Percentiles rank a stretch among this genome's conserved stretches.
Conservation (phyloP, 2,797 vertebrate genomes). For the Scolopax bukidnonensis region DNA sequence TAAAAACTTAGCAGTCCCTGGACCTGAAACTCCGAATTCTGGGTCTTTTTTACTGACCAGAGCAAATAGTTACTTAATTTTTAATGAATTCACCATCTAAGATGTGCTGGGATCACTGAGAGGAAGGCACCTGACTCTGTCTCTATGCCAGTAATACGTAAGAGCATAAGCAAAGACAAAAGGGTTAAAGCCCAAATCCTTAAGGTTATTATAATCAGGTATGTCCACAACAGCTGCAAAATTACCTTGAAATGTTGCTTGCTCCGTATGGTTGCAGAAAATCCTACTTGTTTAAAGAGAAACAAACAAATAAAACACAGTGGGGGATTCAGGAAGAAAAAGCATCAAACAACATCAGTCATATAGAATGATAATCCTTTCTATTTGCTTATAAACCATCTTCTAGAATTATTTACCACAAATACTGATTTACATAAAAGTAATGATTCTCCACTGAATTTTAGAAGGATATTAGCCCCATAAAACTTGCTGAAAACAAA, state of each 20-base stretch:
- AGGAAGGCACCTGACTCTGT: neutral
- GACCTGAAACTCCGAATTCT: neutral
- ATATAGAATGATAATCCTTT: neutral
- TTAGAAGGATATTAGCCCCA: neutral
- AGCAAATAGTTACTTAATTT: neutral
- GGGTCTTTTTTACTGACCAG: neutral
- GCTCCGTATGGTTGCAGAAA: neutral
- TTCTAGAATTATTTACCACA: neutral
- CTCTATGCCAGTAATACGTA: neutral
- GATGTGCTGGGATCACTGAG: neutral
- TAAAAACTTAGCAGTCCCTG: neutral
- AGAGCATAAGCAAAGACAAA: neutral
- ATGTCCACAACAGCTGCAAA: neutral
- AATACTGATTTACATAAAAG: neutral
- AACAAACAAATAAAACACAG: neutral
- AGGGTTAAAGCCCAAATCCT: neutral
- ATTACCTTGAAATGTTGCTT: neutral
- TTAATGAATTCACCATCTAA: neutral
- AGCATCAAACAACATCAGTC: neutral
- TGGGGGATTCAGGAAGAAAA: neutral
- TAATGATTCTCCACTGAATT: neutral
- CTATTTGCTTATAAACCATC: neutral
- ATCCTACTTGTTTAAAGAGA: neutral
- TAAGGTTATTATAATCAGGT: neutral
- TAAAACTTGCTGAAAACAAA: neutral